Evolutionary conservation across 2,113 vertebrate species (phyloP).

Genomic region (Coryphaenoides rupestris): DNA sequence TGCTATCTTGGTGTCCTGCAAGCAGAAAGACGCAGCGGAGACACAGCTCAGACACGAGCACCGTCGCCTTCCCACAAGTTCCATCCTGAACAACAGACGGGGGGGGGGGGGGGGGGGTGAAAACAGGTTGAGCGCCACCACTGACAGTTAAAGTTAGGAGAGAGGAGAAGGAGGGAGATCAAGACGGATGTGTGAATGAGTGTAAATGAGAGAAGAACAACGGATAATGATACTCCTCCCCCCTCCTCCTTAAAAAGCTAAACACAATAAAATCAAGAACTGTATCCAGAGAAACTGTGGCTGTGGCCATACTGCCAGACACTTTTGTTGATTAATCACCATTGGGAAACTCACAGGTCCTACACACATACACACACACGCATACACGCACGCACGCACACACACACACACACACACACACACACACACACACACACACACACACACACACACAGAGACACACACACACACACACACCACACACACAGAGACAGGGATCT

Average conservation of each 20-base stretch:
- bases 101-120: neutral
- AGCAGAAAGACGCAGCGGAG: slow-evolving; percentile 57
- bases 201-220: too few species aligned
- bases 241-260: neutral
- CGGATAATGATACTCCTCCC: too few species aligned
- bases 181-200: neutral
- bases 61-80: slow-evolving; percentile 43
- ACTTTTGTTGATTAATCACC: slow-evolving; percentile 68
- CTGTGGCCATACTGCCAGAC: slow-evolving; percentile 35
- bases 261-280: slow-evolving; percentile 34
- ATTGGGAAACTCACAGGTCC: slow-evolving; percentile 63
- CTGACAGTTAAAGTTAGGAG: slow-evolving; percentile 1
- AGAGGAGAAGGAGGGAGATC: slow-evolving; percentile 8
- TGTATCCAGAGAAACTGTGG: slow-evolving; percentile 55
- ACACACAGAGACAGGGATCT: too few species aligned
- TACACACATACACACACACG: slow-evolving; percentile 30
- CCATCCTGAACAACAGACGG: slow-evolving; percentile 25
- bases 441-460: slow-evolving; percentile 35
- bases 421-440: too few species aligned
- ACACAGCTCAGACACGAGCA: slow-evolving; percentile 53
- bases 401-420: too few species aligned
- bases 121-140: too few species aligned
- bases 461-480: too few species aligned
- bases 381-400: too few species aligned
- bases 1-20: slow-evolving; percentile 97